Evolutionary conservation across 2,113 vertebrate genomes (phyloP).

Genomic region (Serinus canaria): DNA sequence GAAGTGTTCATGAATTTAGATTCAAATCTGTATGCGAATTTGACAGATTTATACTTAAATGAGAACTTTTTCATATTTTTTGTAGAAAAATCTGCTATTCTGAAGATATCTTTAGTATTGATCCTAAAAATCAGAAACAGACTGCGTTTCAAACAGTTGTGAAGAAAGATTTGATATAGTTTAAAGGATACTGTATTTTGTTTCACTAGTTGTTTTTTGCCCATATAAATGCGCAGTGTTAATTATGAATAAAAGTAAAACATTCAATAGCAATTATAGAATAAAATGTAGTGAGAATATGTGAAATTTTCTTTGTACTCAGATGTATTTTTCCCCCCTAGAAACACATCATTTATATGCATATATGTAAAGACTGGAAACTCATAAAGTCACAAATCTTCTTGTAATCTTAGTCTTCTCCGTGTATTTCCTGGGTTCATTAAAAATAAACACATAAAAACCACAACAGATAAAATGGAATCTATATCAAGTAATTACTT

Average conservation of each 20-base stretch:
- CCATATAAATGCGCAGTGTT: not conserved
- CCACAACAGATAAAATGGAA: not conserved
- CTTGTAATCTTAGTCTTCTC: not conserved
- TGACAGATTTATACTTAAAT: not conserved
- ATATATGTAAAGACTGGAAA: not conserved
- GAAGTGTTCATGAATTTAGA: not conserved
- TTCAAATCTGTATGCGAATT: not conserved
- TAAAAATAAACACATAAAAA: not conserved
- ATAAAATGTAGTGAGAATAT: not conserved
- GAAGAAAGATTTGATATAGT: not conserved
- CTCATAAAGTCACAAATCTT: not conserved
- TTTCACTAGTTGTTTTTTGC: not conserved
- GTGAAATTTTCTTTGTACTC: not conserved
- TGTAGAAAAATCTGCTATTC: not conserved
- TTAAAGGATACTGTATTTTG: not conserved
- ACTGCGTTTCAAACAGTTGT: not conserved
- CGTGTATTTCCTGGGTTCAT: not conserved
- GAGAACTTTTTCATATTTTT: not conserved
- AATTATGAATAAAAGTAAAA: not conserved
- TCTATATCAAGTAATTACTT: not conserved
- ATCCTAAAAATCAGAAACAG: not conserved
- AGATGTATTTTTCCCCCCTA: rapidly evolving
- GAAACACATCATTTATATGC: not conserved
- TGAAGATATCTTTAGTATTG: not conserved
- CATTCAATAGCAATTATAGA: not conserved